Base-by-base conservation (phyloP, 1,140 invertebrate species). In the Ceratosolen solmsi region DNA sequence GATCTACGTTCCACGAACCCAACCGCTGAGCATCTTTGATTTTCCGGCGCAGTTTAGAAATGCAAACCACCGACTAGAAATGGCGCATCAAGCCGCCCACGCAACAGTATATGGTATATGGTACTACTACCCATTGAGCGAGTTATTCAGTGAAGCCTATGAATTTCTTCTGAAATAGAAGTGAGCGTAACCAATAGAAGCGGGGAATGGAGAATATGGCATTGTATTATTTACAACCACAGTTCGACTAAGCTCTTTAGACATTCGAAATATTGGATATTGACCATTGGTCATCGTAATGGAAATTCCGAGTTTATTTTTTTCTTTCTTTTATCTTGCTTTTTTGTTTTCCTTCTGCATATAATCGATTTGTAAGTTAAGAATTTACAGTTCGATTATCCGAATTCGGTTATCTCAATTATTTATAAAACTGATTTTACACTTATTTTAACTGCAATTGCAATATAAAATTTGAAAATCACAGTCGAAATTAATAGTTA, bases 41-140 rank as follows among this genome's bases (percentile, higher is more conserved):
- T 83, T 83, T 82, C 76, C 82, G 74, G 82, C 82, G 80, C 82
- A 76, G 60, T 76, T 82, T 60, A 81, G 83, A 81, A 86, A 86
- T 85, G 85, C 78, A 84, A 83, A 86, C 82, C 73, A 72, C 78
- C 78, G 79, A 79, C 38, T 51, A 65, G 83, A 71, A 83, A 80
- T 82, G 76, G 82, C 60, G 75, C 77, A 79, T 71, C 51, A 54
- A 22, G 51, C 11, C 20, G 20, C 20, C 11, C 51, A 17, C 51
- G 11, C 3, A 22, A 54, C 3, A 54, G 51, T 3, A 54, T 15
- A 11, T 46, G 41, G 3, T 17, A 5, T 22, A 3, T 5, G 17
- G 17, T 54, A n/a, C n/a, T n/a, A n/a, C n/a, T n/a, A n/a, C 20
- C 11, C 5, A 54, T 15, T 15, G 2, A 8, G 51, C 51, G 51